phyloP scores from a whole-genome alignment of 1,140 invertebrate genomes.

The Bacillus rossius region DNA sequence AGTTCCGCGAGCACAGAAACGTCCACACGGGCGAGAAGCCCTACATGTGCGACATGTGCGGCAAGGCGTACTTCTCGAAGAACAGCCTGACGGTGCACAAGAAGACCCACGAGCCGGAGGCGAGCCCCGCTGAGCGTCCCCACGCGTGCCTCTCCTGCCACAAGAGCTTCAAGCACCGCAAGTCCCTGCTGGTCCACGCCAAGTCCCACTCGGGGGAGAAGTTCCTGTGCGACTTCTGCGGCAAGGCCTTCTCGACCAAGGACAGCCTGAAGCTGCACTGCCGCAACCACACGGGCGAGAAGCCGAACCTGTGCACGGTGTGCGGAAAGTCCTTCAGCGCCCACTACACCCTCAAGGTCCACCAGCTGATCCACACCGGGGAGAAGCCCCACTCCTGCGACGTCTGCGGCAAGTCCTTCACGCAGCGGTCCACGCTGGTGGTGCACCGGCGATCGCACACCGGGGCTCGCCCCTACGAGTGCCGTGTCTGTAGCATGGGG shows the following conservation, averaged over 20 bases:
- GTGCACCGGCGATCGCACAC: constrained; percentile 73
- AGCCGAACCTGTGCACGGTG: constrained; percentile 56
- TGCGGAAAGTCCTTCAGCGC: constrained; percentile 50
- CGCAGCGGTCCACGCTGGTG: constrained; percentile 66
- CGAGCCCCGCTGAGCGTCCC: constrained; percentile 48
- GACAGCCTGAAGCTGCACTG: constrained; percentile 46
- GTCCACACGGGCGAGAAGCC: constrained; percentile 25
- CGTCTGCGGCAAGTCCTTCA: constrained; percentile 63
- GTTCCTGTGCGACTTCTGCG: constrained; percentile 38
- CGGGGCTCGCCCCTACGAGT: constrained; percentile 69
- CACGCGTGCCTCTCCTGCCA: constrained; percentile 40
- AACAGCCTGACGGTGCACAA: constrained; percentile 44
- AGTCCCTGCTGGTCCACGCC: constrained; percentile 36
- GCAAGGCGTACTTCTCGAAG: constrained; percentile 25
- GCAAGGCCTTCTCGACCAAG: constrained; percentile 14
- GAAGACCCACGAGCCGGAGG: constrained; percentile 46
- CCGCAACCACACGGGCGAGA: constrained; percentile 67
- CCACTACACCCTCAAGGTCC: constrained; percentile 8
- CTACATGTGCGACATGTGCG: constrained; percentile 13
- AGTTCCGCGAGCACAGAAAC: constrained; percentile 49
- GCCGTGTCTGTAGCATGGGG: constrained; percentile 58
- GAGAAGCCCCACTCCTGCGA: constrained; percentile 48
- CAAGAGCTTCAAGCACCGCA: constrained; percentile 34
- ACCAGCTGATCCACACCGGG: constrained; percentile 31
- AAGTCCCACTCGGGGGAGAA: constrained; percentile 52